phyloP scores from a whole-genome alignment of 2,113 vertebrate species.

The Oncorhynchus kisutch region DNA sequence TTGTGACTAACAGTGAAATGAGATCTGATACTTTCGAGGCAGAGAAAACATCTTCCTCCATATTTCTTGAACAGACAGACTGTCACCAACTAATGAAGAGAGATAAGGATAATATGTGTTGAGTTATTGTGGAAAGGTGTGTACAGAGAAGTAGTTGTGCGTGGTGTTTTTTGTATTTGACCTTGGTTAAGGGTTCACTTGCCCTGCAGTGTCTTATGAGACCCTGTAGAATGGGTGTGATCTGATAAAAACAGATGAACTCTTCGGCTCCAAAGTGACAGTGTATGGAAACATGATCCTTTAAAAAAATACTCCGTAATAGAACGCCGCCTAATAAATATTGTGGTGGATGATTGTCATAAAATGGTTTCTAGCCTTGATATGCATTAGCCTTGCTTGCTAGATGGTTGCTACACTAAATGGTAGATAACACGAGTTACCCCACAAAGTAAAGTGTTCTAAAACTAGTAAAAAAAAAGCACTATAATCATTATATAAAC shows the following conservation, averaged over 20 bases:
- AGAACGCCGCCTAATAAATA: neutral
- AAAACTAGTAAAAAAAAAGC: neutral
- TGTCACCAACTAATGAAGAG: neutral
- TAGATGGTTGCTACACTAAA: neutral
- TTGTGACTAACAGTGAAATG: neutral
- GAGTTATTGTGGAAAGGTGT: slow-evolving; percentile 10
- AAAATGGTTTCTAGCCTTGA: neutral
- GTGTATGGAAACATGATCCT: neutral
- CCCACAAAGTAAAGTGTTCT: neutral
- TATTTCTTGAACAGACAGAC: neutral
- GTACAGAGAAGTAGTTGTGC: slow-evolving; percentile 59
- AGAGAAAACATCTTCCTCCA: neutral
- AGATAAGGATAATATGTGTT: neutral
- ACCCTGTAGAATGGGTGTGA: slow-evolving; percentile 60
- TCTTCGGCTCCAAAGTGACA: neutral
- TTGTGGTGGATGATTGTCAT: neutral
- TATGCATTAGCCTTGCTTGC: neutral
- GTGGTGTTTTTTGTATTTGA: slow-evolving; percentile 59
- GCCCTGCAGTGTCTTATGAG: slow-evolving; percentile 61
- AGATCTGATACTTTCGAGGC: neutral
- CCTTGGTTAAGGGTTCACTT: slow-evolving; percentile 70
- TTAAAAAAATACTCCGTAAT: neutral
- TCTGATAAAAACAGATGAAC: slow-evolving; percentile 24
- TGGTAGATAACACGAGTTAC: neutral
- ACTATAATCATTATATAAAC: neutral